Evolutionary conservation across 2,888 invertebrate species (phyloP).

Genomic region (Philereme vetulata): DNA sequence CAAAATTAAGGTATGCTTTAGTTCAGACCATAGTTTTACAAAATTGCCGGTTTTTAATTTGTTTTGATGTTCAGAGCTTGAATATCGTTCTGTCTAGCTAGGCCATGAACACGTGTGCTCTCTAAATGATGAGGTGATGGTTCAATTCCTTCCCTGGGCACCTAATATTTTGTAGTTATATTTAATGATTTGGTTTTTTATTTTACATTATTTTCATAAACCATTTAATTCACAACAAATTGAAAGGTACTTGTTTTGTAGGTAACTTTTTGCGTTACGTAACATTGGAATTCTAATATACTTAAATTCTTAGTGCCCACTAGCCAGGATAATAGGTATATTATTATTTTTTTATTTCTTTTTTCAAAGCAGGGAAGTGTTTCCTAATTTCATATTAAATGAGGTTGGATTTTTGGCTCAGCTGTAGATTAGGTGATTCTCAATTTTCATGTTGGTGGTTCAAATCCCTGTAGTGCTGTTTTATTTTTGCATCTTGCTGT

Average conservation of each 20-base stretch:
- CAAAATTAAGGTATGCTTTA: background rate
- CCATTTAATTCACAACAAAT: background rate
- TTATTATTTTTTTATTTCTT: slow-evolving; percentile 1
- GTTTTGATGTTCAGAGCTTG: slow-evolving; percentile 2
- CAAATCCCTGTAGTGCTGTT: slow-evolving; percentile 9
- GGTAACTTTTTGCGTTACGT: background rate
- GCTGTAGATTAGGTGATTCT: slow-evolving; percentile 9
- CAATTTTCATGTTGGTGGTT: slow-evolving; percentile 16
- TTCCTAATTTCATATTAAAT: background rate
- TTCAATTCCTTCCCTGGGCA: slow-evolving; percentile 51
- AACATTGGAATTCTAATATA: background rate
- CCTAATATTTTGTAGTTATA: slow-evolving; percentile 13
- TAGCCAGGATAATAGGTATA: background rate
- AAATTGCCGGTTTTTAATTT: slow-evolving; percentile 9
- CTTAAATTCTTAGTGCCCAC: too few relatives aligned
- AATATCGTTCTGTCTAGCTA: slow-evolving; percentile 43
- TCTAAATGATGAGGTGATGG: slow-evolving; percentile 47
- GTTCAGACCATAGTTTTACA: background rate
- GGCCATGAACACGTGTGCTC: slow-evolving; percentile 47
- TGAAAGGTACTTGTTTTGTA: background rate
- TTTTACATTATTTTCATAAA: background rate
- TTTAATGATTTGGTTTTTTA: slow-evolving; percentile 28
- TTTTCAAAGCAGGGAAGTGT: background rate
- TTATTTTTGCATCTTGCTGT: slow-evolving; percentile 17
- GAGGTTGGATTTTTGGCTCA: slow-evolving; percentile 20